phyloP scores from a whole-genome alignment of 2,888 invertebrate species.

The Euplagia quadripunctaria region DNA sequence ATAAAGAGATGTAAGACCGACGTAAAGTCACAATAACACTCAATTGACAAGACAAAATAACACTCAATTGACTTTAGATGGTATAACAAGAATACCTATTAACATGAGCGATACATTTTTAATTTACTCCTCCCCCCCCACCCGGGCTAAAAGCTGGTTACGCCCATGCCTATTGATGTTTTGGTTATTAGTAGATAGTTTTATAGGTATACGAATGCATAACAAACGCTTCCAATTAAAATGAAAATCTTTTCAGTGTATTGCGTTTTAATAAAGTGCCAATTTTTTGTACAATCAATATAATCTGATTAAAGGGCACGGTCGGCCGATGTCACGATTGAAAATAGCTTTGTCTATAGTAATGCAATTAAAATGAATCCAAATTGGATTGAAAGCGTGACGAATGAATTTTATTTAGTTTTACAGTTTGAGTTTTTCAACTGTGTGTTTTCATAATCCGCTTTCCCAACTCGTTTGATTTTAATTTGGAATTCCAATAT shows the following conservation, averaged over 20 bases:
- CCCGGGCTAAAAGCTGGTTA: too few relatives aligned
- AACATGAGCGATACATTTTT: too few relatives aligned
- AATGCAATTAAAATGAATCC: constrained; percentile 76
- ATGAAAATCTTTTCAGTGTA: constrained; percentile 16
- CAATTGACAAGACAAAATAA: too few relatives aligned
- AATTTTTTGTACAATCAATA: constrained; percentile 62
- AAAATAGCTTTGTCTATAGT: constrained; percentile 74
- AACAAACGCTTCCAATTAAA: neutral
- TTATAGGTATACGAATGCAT: neutral
- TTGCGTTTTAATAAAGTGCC: constrained; percentile 43
- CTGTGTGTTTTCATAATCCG: constrained; percentile 31
- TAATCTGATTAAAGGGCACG: constrained; percentile 72
- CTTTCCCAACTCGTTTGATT: constrained; percentile 31
- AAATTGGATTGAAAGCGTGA: constrained; percentile 62
- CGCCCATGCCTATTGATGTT: too few relatives aligned
- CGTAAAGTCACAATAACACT: too few relatives aligned
- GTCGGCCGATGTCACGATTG: constrained; percentile 63
- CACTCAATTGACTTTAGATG: too few relatives aligned
- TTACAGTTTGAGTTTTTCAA: constrained; percentile 44
- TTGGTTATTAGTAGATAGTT: neutral
- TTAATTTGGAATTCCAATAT: constrained; percentile 34
- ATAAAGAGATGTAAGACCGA: too few relatives aligned
- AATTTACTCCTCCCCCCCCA: too few relatives aligned
- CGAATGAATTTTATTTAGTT: constrained; percentile 65
- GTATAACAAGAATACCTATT: too few relatives aligned